phyloP scores from a whole-genome alignment of 2,113 vertebrate genomes.

The Apeltes quadracus region DNA sequence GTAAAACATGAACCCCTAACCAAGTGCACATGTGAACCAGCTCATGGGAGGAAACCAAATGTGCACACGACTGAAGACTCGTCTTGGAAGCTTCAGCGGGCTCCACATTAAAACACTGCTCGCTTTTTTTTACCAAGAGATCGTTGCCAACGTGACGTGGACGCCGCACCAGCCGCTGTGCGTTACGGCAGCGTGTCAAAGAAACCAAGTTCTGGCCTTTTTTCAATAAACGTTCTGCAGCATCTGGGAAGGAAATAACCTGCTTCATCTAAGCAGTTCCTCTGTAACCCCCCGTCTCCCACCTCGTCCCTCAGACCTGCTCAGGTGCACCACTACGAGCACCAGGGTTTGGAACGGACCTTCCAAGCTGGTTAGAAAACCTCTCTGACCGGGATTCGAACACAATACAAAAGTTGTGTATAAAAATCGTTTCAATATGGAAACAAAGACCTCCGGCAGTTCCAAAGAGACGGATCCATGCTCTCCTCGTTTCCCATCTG shows the following conservation, averaged over 20 bases:
- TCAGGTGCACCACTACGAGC: slow-evolving; percentile 12
- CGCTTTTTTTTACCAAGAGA: neutral
- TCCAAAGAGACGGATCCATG: neutral
- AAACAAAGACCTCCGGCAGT: neutral
- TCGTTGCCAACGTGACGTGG: slow-evolving; percentile 11
- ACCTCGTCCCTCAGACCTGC: neutral
- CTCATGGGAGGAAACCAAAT: slow-evolving; percentile 20
- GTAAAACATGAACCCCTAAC: slow-evolving; percentile 60
- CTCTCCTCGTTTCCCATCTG: no score
- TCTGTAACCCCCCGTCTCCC: neutral
- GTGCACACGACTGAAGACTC: slow-evolving; percentile 26
- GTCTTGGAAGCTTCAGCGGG: slow-evolving; percentile 18
- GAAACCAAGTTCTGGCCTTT: neutral
- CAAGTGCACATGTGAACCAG: slow-evolving; percentile 51
- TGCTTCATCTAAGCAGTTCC: neutral
- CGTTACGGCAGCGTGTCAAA: neutral
- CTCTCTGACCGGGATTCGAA: slow-evolving; percentile 45
- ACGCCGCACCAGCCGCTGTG: neutral
- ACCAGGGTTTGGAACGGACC: neutral
- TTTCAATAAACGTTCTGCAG: neutral
- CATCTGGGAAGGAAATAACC: slow-evolving; percentile 14
- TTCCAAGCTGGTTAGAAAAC: slow-evolving; percentile 47
- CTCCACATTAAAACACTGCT: neutral
- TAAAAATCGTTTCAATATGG: no score
- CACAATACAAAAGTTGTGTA: no score